Percentiles rank a stretch among this genome's conserved stretches.
Conservation (phyloP, 2,888 invertebrate genomes). For the Odontomyia ornata region DNA sequence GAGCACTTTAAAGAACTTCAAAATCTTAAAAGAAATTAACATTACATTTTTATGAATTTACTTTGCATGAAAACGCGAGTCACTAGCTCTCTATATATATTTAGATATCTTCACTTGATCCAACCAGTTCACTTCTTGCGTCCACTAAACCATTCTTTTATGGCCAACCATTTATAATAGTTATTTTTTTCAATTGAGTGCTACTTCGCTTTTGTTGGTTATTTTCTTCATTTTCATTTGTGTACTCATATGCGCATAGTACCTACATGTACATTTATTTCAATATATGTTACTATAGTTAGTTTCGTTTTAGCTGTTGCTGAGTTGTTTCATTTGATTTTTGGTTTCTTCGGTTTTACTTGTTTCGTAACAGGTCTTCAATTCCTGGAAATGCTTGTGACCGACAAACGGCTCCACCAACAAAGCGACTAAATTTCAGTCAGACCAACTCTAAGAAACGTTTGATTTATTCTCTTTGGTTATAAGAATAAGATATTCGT, state of each 20-base stretch:
- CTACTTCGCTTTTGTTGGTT: conserved; percentile 43
- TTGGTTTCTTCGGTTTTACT: conserved; percentile 50
- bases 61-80: conserved; percentile 6
- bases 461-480: too few species aligned
- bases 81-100: background rate
- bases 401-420: conserved; percentile 57
- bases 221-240: conserved; percentile 45
- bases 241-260: conserved; percentile 25
- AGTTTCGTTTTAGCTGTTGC: background rate
- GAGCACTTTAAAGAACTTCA: too few species aligned
- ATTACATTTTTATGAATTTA: conserved; percentile 20
- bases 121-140: conserved; percentile 23
- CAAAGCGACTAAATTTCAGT: background rate
- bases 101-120: background rate
- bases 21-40: background rate
- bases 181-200: background rate
- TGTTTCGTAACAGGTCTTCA: conserved; percentile 63
- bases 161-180: background rate
- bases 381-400: conserved; percentile 62
- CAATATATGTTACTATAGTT: conserved; percentile 7
- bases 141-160: conserved; percentile 35
- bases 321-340: conserved; percentile 31
- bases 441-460: too few species aligned
- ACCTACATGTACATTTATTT: conserved; percentile 10
- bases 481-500: too few species aligned